Evolutionary conservation across 2,797 vertebrate genomes (phyloP).

Genomic region (Sphenopsis melanotis): DNA sequence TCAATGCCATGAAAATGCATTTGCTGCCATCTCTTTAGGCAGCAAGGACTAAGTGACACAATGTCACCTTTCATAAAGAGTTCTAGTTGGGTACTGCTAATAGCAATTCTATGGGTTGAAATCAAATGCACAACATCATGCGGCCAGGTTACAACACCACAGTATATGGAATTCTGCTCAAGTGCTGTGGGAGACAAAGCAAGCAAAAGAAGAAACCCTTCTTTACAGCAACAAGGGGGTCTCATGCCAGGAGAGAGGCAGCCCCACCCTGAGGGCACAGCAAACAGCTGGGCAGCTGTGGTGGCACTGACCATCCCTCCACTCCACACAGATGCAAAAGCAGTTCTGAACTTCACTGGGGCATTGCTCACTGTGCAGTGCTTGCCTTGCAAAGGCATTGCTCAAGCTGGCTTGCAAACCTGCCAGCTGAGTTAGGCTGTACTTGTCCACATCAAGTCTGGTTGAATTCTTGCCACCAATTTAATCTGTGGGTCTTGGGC

Average conservation of each 20-base stretch:
- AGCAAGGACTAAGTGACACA: neutral
- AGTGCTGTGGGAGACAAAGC: neutral
- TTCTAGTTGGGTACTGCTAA: neutral
- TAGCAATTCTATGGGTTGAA: neutral
- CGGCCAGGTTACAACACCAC: accelerated
- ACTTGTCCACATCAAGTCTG: neutral
- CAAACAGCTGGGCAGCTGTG: accelerated
- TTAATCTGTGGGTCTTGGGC: neutral
- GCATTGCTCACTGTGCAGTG: neutral
- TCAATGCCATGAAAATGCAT: neutral
- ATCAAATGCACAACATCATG: neutral
- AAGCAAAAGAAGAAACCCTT: neutral
- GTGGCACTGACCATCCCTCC: neutral
- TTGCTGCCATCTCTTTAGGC: neutral
- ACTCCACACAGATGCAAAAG: neutral
- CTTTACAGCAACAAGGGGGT: neutral
- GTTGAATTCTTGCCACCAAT: neutral
- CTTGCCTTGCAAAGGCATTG: neutral
- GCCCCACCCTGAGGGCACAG: neutral
- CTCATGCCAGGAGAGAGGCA: neutral
- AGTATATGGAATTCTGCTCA: neutral
- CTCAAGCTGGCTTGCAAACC: neutral
- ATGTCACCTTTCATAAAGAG: neutral
- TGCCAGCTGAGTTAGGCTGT: neutral
- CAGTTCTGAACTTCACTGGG: neutral